phyloP scores from a whole-genome alignment of 2,888 invertebrate genomes.

The Protodeltote pygarga region DNA sequence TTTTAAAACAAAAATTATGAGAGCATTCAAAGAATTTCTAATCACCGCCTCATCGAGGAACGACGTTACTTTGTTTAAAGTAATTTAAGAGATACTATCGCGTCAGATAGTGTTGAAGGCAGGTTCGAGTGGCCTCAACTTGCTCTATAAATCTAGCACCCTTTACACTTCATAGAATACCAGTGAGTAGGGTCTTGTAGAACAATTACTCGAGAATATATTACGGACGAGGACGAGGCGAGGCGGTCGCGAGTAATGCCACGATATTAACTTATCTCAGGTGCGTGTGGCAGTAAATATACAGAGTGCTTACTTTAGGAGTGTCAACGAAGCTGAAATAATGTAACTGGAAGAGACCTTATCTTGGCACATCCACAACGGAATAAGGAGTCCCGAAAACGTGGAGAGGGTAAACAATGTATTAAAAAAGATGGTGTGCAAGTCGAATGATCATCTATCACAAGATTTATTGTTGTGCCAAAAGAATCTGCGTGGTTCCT shows the following conservation, averaged over 20 bases:
- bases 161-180: conserved; percentile 82
- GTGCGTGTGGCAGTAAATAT: conserved; percentile 65
- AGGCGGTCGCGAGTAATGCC: conserved; percentile 63
- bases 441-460: conserved; percentile 43
- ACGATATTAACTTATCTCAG: conserved; percentile 75
- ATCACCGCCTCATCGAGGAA: conserved; percentile 50
- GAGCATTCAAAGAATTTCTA: conserved; percentile 58
- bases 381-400: conserved; percentile 30
- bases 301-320: conserved; percentile 56
- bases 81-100: conserved; percentile 73
- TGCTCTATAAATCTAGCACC: conserved; percentile 76
- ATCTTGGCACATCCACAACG: conserved; percentile 44
- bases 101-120: conserved; percentile 62
- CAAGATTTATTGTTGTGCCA: conserved; percentile 46
- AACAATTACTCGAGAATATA: conserved; percentile 78
- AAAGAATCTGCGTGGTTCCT: conserved; percentile 39
- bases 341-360: conserved; percentile 42
- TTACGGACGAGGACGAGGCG: conserved; percentile 49
- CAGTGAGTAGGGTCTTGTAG: conserved; percentile 69
- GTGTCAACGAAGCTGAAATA: conserved; percentile 53
- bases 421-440: conserved; percentile 25
- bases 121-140: conserved; percentile 67
- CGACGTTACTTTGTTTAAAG: conserved; percentile 55
- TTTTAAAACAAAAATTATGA: conserved; percentile 51
- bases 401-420: conserved; percentile 23